A percentile compares a stretch with the other conserved stretches of the same genome.
Evolutionary conservation across 2,888 invertebrate genomes (phyloP).

Genomic region (Acanthoscelides obtectus): DNA sequence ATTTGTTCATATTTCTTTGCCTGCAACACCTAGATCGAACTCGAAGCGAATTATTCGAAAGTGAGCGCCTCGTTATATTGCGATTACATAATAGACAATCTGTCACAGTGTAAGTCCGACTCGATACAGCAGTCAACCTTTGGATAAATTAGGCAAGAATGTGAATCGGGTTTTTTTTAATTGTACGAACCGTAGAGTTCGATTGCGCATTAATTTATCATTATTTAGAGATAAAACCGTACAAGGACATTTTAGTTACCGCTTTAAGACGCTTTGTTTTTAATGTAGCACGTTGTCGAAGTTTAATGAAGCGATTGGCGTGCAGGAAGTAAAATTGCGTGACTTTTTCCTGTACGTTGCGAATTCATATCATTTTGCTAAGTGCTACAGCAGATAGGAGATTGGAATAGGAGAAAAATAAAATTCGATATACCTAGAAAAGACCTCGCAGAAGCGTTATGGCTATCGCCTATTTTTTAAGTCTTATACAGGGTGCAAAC

Average conservation of each 20-base stretch:
- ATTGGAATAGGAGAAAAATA: no score
- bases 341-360: background rate
- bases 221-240: background rate
- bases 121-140: background rate
- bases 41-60: no score
- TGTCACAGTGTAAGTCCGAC: no score
- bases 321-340: background rate
- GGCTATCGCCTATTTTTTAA: no score
- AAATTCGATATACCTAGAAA: no score
- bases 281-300: background rate
- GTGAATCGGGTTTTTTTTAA: background rate
- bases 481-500: no score
- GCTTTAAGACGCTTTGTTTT: background rate
- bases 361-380: background rate
- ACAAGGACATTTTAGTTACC: background rate
- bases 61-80: no score
- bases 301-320: background rate
- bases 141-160: background rate
- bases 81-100: no score
- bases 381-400: no score
- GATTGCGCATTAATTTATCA: background rate
- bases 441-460: no score
- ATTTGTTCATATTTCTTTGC: no score
- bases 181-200: background rate
- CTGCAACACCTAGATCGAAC: no score